phyloP scores from a whole-genome alignment of 1,140 invertebrate genomes.

The Lethocerus indicus region DNA sequence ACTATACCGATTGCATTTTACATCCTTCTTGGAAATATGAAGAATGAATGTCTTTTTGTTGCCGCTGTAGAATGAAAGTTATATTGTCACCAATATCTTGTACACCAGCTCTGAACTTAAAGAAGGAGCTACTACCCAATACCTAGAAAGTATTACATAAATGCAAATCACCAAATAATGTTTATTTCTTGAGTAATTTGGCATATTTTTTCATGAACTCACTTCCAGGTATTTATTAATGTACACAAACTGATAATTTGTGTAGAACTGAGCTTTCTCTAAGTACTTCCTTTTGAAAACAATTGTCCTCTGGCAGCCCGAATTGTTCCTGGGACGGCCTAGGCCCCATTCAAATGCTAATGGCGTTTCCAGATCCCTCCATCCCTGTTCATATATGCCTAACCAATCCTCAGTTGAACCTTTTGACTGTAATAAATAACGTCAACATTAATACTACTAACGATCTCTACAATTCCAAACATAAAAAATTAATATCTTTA shows the following conservation, averaged over 20 bases:
- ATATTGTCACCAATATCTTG: too few species aligned
- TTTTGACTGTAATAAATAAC: neutral
- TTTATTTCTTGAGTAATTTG: neutral
- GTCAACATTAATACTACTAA: neutral
- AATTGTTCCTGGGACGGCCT: conserved; percentile 1
- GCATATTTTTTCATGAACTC: too few species aligned
- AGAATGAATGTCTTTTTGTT: too few species aligned
- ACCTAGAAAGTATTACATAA: neutral
- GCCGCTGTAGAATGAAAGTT: too few species aligned
- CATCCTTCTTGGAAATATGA: too few species aligned
- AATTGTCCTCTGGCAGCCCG: neutral
- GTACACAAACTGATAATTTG: conserved; percentile 12
- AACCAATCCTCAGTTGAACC: conserved; percentile 10
- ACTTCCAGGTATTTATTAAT: conserved; percentile 10
- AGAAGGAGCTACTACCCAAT: conserved; percentile 8
- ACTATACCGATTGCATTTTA: too few species aligned
- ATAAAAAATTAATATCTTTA: too few species aligned
- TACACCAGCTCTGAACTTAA: neutral
- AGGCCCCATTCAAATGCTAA: conserved; percentile 5
- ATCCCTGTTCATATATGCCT: conserved; percentile 6
- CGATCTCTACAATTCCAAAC: too few species aligned
- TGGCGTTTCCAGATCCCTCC: conserved; percentile 4
- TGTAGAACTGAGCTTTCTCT: neutral
- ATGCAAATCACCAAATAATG: neutral
- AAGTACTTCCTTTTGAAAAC: conserved; percentile 2